Evolutionary conservation across 2,113 vertebrate genomes (phyloP), one percentile per base, ranked within the genome.

Genomic region (Heloderma charlesbogerti): DNA sequence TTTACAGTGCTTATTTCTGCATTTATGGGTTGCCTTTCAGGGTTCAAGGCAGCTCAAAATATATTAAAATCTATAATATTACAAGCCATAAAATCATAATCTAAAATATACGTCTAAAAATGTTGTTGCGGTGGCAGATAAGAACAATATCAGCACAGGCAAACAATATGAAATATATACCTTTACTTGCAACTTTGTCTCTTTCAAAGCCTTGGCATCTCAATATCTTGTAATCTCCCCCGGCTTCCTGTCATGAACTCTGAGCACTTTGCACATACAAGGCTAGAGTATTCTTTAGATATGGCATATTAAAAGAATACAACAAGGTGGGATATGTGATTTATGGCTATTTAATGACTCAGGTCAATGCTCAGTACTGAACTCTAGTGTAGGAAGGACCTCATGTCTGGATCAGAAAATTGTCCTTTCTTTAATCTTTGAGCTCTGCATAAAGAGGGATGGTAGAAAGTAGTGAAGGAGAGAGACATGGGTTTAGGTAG

Each of bases 241-340:
- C 57, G 43, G 20, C 1, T 40, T 40, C 43, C 48, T 27, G 10
- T 27, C 9, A 29, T 78, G 51, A 5, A 8, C 31, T 80, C 10
- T 10, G 29, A 13, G 15, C 3, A 3, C 22, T 83, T 75, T 84
- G 29, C 83, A 1, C 34, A 10, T 45, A 0, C n/a, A 37, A 25
- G 34, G 18, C 57, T 6, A 63, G 63, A 20, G 4, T 29, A 0
- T 75, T 77, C 31, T 57, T 6, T 27, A n/a, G 31, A 45, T 25
- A 4, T 3, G 10, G 3, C 45, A 3, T 20, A 66, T 18, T 43
- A 10, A 8, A 34, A 43, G 12, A 83, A 31, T 48, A 0, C 6
- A 9, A 3, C 40, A 31, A 0, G 1, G 1, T 18, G 43, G 78
- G 13, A 48, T 31, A 25, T 3, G 1, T 15, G 3, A 2, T 22